phyloP scores from a whole-genome alignment of 2,797 vertebrate species.

The Picus viridis region DNA sequence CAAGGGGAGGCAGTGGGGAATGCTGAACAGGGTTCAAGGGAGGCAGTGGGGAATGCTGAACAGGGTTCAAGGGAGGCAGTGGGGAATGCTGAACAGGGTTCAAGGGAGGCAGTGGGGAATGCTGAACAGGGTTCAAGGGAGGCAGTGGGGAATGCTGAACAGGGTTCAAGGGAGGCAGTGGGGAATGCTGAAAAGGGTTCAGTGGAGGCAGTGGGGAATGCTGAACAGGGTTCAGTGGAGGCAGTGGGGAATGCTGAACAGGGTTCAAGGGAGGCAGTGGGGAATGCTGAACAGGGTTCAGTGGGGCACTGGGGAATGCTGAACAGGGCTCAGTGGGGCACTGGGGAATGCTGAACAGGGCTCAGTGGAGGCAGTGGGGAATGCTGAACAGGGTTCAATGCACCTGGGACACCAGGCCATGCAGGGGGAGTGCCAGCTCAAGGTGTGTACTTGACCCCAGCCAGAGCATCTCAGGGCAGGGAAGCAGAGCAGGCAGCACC shows the following conservation, averaged over 20 bases:
- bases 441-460: neutral
- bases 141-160: neutral
- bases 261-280: neutral
- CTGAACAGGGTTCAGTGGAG: neutral
- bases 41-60: neutral
- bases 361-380: neutral
- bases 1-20: neutral
- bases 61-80: neutral
- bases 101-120: neutral
- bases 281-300: neutral
- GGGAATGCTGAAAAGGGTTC: neutral
- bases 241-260: neutral
- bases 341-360: neutral
- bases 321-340: neutral
- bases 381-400: neutral
- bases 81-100: neutral
- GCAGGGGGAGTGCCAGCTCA: neutral
- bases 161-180: neutral
- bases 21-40: neutral
- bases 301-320: neutral
- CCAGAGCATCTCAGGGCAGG: neutral
- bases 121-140: neutral
- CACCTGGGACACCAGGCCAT: fast-evolving
- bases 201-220: neutral
- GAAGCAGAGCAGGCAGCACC: neutral